Evolutionary conservation across 2,113 vertebrate species (phyloP), one percentile per base, ranked within the genome.

Genomic region (Pavo muticus): DNA sequence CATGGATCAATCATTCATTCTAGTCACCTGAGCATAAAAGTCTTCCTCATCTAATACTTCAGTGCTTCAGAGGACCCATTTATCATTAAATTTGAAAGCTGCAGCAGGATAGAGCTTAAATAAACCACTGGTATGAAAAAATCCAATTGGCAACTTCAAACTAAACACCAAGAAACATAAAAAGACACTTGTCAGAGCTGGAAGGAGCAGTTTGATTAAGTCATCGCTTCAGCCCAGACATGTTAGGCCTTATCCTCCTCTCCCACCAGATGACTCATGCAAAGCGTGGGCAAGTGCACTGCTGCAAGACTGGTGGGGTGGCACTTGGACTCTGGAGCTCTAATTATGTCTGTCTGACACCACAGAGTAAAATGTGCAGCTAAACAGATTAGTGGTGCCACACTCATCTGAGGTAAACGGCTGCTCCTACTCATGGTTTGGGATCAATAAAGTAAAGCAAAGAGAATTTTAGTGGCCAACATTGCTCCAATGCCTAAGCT

Each of bases 271-370:
- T 97, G 95, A 95, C 85, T 95, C 95, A 95, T 14, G 44, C 39
- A 79, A 89, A 93, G 96, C 70, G 95, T 96, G 87, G 95, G 95
- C 93, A 95, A 87, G 40, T 72, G 82, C 69, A 44, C 68, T 88
- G 82, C 90, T 65, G 42, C 47, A 52, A 88, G 83, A 91, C 56
- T 86, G 50, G 87, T 45, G 87, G 80, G 96, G 90, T 96, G 95
- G 88, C 87, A 95, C 88, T 96, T 93, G 95, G 95, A 84, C 96
- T 95, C 83, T 93, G 88, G 93, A 93, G 92, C 83, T 95, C 94
- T 90, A 91, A 63, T 88, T 57, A 69, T 8, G 91, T 73, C 88
- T 75, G 92, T 95, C 92, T 95, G 85, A 88, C 93, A 95, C 91
- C 70, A 27, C 6, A 20, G 91, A 90, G 83, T 75, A 63, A 94